Percentiles rank a stretch among this genome's conserved stretches.
Evolutionary conservation across 2,113 vertebrate species (phyloP).

Genomic region (Tricholaema leucomelas): DNA sequence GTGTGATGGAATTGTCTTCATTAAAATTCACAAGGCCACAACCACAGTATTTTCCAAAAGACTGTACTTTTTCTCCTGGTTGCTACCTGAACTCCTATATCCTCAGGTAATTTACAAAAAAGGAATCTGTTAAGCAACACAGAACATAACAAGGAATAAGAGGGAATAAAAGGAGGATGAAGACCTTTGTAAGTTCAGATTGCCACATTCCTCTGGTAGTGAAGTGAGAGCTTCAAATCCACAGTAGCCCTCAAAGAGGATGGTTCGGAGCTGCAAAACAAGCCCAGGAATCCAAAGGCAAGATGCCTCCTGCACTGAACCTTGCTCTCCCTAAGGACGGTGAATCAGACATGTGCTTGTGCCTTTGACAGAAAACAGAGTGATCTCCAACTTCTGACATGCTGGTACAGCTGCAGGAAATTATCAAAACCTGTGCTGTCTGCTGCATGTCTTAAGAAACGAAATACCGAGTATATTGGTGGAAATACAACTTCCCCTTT

Average conservation of each 20-base stretch:
- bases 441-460: not conserved
- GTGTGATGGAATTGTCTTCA: not conserved
- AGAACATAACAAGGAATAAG: not conserved
- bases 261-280: not conserved
- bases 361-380: not conserved
- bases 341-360: not conserved
- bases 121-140: not conserved
- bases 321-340: not conserved
- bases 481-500: not conserved
- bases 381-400: not conserved
- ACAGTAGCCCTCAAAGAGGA: not conserved
- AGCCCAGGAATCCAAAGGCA: not conserved
- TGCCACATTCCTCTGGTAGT: not conserved
- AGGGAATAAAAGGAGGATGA: not conserved
- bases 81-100: not conserved
- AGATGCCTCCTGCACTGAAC: not conserved
- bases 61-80: not conserved
- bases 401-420: not conserved
- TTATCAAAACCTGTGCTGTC: not conserved
- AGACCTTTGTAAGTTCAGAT: not conserved
- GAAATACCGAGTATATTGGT: not conserved
- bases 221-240: not conserved
- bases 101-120: not conserved
- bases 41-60: not conserved
- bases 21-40: not conserved